A percentile compares a stretch with the other conserved stretches of the same genome.
These are phyloP conservation scores for Muntiacus reevesi DNA, from an alignment of 2,113 vertebrate genomes.

Conservation along the genomic window DNA sequence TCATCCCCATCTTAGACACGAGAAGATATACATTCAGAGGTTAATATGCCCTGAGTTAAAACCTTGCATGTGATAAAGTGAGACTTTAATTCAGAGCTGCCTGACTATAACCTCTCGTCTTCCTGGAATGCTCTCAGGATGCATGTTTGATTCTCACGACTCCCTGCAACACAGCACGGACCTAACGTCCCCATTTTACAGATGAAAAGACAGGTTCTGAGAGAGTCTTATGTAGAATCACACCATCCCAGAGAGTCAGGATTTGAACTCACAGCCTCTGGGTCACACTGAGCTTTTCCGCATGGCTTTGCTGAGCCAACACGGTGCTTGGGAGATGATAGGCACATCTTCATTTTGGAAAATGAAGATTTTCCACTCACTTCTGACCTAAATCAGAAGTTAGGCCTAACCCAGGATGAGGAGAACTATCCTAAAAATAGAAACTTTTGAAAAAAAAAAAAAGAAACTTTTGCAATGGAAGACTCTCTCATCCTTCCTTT, in stretches of 20 bases:
- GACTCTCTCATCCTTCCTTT: not conserved
- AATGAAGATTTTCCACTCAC: not conserved
- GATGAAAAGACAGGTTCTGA: not conserved
- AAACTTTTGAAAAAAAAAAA: not conserved
- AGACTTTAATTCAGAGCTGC: not conserved
- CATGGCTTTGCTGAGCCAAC: not conserved
- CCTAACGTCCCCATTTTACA: not conserved
- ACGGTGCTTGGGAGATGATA: not conserved
- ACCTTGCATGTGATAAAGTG: not conserved
- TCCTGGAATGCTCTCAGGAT: not conserved
- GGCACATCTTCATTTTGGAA: not conserved
- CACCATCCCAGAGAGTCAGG: not conserved
- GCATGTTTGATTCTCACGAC: not conserved
- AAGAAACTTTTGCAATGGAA: not conserved
- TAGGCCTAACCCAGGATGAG: not conserved
- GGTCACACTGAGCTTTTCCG: not conserved
- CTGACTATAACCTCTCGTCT: not conserved
- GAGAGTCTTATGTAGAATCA: not conserved
- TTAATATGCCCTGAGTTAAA: not conserved
- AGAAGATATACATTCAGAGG: not conserved
- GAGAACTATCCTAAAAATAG: not conserved
- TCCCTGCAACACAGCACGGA: not conserved
- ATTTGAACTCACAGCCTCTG: not conserved
- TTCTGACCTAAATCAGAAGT: not conserved
- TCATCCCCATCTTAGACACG: not conserved